Base-by-base conservation (phyloP, 2,888 invertebrate genomes). In the Andrena dorsata region DNA sequence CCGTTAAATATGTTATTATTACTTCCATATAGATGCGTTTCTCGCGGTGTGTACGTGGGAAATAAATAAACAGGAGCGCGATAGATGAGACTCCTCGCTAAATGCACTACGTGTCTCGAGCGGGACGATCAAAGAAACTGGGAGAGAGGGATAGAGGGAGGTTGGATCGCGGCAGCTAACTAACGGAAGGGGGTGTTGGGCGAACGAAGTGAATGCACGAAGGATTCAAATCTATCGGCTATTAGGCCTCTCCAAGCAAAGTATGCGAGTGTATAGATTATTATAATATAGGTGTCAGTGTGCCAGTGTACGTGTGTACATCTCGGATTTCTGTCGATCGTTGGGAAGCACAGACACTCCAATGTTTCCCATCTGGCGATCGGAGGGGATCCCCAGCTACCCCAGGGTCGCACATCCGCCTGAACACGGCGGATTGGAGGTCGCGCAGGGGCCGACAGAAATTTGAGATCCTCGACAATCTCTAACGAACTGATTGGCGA, bases 231-330 rank as follows among this genome's bases (percentile, higher is more conserved):
- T 73, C 70, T 86, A 80, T 86, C 64, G 79, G 78, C 81, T 87
- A 85, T 88, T 88, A 88, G 88, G 88, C 88, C 88, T 56, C 80
- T 70, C 72, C 60, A 87, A 88, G 87, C 88, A 84, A 85, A 71
- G 61, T 81, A 82, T 74, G 68, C 78, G 10, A 56, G 83, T 73
- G 69, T 75, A 66, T 81, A 58, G 76, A 76, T 23, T 56, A 56
- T 72, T 76, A 76, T 41, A 41, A 41, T 82, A 80, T 77, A 72
- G 56, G 64, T 63, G 20, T 66, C 60, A 16, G 30, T 51, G 28
- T 63, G 56, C 32, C 10, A 41, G 41, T 60, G 58, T 71, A 58
- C 68, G 30, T 16, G 35, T 72, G 28, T 74, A 61, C 71, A 75
- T 41, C 69, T 70, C 47, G 73, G 49, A 77, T 78, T 41, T 76